Evolutionary conservation across 2,113 vertebrate species (phyloP).

Genomic region (Irena cyanogastra): DNA sequence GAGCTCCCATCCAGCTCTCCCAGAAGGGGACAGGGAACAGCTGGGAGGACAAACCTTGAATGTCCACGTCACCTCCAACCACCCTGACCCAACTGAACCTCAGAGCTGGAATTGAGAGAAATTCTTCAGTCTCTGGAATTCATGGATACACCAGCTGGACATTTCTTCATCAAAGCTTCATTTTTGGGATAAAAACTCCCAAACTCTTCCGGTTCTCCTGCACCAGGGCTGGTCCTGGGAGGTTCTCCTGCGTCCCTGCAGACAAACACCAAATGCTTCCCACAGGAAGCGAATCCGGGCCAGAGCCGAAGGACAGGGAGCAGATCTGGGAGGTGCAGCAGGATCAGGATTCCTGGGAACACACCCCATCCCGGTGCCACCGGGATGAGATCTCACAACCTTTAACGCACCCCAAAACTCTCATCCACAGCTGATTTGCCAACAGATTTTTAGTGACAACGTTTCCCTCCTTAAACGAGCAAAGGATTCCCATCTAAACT

Average conservation of each 20-base stretch:
- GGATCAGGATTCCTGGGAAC: neutral
- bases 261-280: neutral
- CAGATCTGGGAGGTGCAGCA: accelerated
- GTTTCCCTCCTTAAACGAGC: accelerated
- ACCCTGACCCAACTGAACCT: accelerated
- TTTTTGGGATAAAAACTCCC: neutral
- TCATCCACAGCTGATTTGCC: accelerated
- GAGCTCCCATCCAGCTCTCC: neutral
- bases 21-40: accelerated
- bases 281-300: accelerated
- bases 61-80: neutral
- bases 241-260: neutral
- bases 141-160: neutral
- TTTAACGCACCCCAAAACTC: accelerated
- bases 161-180: neutral
- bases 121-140: accelerated
- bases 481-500: neutral
- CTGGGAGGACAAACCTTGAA: neutral
- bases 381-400: too few species aligned
- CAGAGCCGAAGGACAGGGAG: neutral
- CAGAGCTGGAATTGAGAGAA: neutral
- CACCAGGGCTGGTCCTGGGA: accelerated
- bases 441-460: neutral
- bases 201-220: neutral
- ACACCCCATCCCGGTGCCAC: accelerated